These are phyloP conservation scores for Cardiocondyla obscurior DNA, from an alignment of 1,140 invertebrate species.

Conservation along the genomic window DNA sequence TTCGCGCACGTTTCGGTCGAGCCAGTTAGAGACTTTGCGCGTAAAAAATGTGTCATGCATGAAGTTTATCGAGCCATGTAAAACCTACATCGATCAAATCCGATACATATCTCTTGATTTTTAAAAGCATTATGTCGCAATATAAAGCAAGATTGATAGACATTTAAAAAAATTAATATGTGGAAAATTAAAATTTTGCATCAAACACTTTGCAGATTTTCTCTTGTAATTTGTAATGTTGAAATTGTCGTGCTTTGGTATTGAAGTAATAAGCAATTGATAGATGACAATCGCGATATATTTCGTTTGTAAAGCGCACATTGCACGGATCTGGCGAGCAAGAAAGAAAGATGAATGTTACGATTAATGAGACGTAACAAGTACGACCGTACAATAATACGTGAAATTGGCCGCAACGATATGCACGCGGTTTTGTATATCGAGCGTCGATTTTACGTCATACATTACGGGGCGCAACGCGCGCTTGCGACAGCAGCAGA, in stretches of 20 bases:
- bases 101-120: neutral
- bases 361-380: conserved; percentile 52
- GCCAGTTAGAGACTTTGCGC: conserved; percentile 19
- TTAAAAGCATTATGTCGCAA: neutral
- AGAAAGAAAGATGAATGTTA: conserved; percentile 46
- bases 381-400: conserved; percentile 40
- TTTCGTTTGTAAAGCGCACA: conserved; percentile 2
- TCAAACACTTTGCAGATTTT: neutral
- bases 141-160: neutral
- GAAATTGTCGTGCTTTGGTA: neutral
- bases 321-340: conserved; percentile 13
- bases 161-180: neutral
- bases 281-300: conserved; percentile 1
- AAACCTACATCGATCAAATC: neutral
- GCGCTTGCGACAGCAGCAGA: conserved; percentile 29
- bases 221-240: neutral
- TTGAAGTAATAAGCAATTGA: conserved; percentile 7
- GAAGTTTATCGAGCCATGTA: neutral
- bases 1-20: conserved; percentile 25
- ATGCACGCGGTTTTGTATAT: conserved; percentile 28
- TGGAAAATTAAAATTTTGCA: neutral
- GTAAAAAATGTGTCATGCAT: conserved; percentile 15
- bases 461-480: conserved; percentile 13
- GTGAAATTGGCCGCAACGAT: conserved; percentile 40
- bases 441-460: conserved; percentile 47